phyloP scores from a whole-genome alignment of 1,140 invertebrate genomes.

The Geopemphigus sp. region DNA sequence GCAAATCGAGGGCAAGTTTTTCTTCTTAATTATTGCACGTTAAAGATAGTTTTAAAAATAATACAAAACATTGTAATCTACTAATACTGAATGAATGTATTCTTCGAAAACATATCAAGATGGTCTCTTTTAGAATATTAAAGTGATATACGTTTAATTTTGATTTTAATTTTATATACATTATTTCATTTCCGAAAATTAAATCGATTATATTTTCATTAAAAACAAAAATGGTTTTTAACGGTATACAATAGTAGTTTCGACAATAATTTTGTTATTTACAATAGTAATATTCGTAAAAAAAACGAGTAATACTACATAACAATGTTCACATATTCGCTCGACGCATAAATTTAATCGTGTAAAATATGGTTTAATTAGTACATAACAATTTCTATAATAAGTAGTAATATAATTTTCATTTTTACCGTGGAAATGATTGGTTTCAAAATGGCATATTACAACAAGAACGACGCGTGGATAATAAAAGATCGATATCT shows the following conservation, averaged over 20 bases:
- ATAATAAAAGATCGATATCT: slow-evolving; percentile 25
- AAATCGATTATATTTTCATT: not conserved
- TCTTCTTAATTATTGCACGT: slow-evolving; percentile 35
- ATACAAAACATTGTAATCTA: slow-evolving; percentile 2
- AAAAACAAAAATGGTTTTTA: not conserved
- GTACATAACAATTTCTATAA: not conserved
- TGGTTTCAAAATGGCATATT: slow-evolving; percentile 16
- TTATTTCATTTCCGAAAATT: not conserved
- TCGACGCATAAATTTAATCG: not conserved
- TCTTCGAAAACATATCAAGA: not conserved
- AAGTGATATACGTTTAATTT: not conserved
- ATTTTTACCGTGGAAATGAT: not conserved
- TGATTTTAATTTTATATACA: not conserved
- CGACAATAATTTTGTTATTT: not conserved
- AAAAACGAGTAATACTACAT: slow-evolving; percentile 3
- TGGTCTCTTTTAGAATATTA: not conserved
- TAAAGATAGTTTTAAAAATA: not conserved
- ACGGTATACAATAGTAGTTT: not conserved
- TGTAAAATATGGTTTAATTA: not conserved
- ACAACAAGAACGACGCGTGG: not conserved
- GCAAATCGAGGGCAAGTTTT: not conserved
- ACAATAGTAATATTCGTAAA: not conserved
- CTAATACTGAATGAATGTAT: slow-evolving; percentile 41
- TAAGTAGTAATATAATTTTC: not conserved
- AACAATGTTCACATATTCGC: slow-evolving; percentile 1